phyloP scores from a whole-genome alignment of 2,113 vertebrate species.

The Stegostoma tigrinum region DNA sequence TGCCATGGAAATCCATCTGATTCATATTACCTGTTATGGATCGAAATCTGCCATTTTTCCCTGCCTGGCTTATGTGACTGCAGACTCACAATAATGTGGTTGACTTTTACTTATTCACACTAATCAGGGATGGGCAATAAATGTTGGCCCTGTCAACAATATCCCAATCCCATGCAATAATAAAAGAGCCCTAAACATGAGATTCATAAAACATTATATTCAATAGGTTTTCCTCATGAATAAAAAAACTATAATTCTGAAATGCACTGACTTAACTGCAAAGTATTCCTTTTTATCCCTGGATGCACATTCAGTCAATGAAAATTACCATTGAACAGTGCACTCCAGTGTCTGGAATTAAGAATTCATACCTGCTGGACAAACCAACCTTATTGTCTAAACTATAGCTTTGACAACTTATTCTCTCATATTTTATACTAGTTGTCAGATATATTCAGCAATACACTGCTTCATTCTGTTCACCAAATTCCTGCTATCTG shows the following conservation, averaged over 20 bases:
- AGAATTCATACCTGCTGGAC: not conserved
- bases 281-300: not conserved
- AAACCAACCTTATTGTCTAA: not conserved
- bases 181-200: not conserved
- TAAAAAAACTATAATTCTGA: not conserved
- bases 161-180: not conserved
- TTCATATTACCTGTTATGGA: too few relatives aligned
- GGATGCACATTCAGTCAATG: not conserved
- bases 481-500: not conserved
- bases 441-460: not conserved
- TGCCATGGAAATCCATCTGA: too few relatives aligned
- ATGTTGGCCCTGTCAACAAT: too few relatives aligned
- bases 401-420: not conserved
- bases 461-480: not conserved
- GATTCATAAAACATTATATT: not conserved
- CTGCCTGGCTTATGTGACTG: too few relatives aligned
- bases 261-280: not conserved
- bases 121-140: too few relatives aligned
- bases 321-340: not conserved
- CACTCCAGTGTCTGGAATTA: not conserved
- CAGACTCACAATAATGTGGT: too few relatives aligned
- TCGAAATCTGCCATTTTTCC: too few relatives aligned
- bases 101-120: too few relatives aligned
- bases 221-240: not conserved
- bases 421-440: not conserved